Conservation (phyloP, 2,888 invertebrate genomes). For the Spilosoma lubricipeda region DNA sequence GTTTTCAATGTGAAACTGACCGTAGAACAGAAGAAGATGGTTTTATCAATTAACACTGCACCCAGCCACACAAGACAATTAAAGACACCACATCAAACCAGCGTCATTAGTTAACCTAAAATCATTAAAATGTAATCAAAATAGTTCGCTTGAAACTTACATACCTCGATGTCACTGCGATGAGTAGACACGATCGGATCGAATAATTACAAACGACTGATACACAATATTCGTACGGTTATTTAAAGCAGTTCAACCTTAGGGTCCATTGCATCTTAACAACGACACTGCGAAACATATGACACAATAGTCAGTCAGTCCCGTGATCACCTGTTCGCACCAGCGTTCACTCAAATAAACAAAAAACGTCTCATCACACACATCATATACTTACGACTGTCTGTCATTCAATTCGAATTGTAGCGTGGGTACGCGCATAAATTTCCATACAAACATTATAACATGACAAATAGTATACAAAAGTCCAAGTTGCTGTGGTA, state of each 20-base stretch:
- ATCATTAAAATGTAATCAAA: conserved; percentile 69
- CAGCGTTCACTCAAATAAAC: conserved; percentile 36
- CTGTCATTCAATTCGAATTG: conserved; percentile 53
- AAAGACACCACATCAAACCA: conserved; percentile 37
- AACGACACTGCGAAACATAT: conserved; percentile 45
- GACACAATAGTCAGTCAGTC: conserved; percentile 32
- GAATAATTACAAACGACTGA: conserved; percentile 68
- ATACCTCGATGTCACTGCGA: conserved; percentile 58
- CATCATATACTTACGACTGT: conserved; percentile 44
- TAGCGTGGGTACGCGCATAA: conserved; percentile 58
- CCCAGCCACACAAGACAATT: conserved; percentile 45
- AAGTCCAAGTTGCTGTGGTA: conserved; percentile 23
- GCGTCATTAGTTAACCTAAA: conserved; percentile 46
- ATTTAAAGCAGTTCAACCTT: conserved; percentile 61
- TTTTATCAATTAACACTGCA: conserved; percentile 43
- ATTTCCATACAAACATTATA: conserved; percentile 54
- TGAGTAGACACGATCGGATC: conserved; percentile 56
- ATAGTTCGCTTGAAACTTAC: conserved; percentile 53
- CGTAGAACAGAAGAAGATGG: conserved; percentile 35
- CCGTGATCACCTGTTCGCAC: conserved; percentile 20
- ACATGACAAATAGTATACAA: conserved; percentile 30
- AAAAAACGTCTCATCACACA: conserved; percentile 43
- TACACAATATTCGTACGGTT: conserved; percentile 47
- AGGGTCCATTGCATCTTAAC: conserved; percentile 60
- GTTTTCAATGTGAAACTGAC: conserved; percentile 32